A percentile compares a stretch with the other conserved stretches of the same genome.
Conservation (phyloP, 2,888 invertebrate genomes). For the Phanerotoma sp. region DNA sequence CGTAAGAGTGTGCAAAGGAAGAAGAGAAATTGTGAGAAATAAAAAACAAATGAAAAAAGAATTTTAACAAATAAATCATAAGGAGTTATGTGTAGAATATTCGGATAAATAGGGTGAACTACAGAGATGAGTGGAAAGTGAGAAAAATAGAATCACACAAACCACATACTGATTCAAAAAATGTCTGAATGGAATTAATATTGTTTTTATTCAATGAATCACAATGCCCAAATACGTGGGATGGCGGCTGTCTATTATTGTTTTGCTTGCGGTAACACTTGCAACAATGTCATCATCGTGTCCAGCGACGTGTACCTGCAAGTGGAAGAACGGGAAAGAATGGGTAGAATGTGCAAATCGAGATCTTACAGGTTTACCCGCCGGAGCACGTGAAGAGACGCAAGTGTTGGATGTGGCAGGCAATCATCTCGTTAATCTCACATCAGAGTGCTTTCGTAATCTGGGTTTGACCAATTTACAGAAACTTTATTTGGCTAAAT, state of each 20-base stretch:
- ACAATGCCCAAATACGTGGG: constrained; percentile 38
- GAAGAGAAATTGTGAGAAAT: no score
- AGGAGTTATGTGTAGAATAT: no score
- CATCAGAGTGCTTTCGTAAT: constrained; percentile 76
- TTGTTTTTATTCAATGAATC: constrained; percentile 25
- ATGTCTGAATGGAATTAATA: constrained; percentile 17
- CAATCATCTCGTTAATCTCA: constrained; percentile 78
- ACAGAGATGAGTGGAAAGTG: not conserved
- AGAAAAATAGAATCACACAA: constrained; percentile 31
- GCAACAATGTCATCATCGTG: constrained; percentile 58
- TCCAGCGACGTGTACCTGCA: constrained; percentile 80
- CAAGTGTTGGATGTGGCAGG: constrained; percentile 85
- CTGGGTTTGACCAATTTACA: constrained; percentile 83
- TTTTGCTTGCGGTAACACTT: constrained; percentile 34
- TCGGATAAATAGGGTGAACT: no score
- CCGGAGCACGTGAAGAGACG: constrained; percentile 78
- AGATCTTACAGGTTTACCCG: constrained; percentile 74
- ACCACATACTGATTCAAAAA: constrained; percentile 29
- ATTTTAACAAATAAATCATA: no score
- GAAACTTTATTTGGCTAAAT: constrained; percentile 79
- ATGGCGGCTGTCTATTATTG: constrained; percentile 41
- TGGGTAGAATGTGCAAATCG: constrained; percentile 85
- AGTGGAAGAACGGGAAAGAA: constrained; percentile 92
- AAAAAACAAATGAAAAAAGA: no score
- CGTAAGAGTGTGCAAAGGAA: not conserved